These are phyloP conservation scores for Chironomus striatipennis DNA, from an alignment of 1,140 invertebrate genomes.

Conservation along the genomic window DNA sequence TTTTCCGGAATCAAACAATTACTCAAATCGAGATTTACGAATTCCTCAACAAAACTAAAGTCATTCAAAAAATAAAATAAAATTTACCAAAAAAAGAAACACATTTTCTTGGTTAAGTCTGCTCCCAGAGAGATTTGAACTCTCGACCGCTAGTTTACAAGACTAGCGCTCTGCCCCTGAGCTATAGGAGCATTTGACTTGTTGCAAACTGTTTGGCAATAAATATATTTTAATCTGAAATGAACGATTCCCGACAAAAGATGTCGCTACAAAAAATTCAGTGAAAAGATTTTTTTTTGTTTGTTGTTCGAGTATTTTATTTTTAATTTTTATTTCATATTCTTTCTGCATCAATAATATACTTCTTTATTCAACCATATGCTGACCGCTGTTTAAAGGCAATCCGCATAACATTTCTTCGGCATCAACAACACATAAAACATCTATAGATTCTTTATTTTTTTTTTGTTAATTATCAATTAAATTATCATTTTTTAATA, in stretches of 20 bases:
- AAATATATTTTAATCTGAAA: no score
- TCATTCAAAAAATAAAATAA: no score
- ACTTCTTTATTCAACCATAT: constrained; percentile 14
- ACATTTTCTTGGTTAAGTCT: constrained; percentile 29
- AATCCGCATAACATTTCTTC: background rate
- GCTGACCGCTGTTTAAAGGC: background rate
- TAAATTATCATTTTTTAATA: background rate
- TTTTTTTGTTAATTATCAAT: background rate
- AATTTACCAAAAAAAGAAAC: no score
- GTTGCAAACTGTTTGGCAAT: constrained; percentile 8
- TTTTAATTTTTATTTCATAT: constrained; percentile 26
- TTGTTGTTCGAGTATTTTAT: constrained; percentile 27
- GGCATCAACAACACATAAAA: background rate
- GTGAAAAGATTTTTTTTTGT: background rate
- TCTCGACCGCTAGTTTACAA: constrained; percentile 90
- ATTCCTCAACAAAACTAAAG: constrained; percentile 28
- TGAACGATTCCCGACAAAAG: no score
- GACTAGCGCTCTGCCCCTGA: constrained; percentile 91
- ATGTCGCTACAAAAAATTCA: no score
- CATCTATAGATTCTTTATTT: background rate
- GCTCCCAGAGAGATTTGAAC: constrained; percentile 83
- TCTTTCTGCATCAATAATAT: constrained; percentile 25
- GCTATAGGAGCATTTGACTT: constrained; percentile 66
- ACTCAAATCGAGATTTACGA: no score
- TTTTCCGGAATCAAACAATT: no score